Percentiles rank a stretch among this genome's conserved stretches.
phyloP scores from a whole-genome alignment of 2,113 vertebrate species.

The Forbesichthys papilliferus region DNA sequence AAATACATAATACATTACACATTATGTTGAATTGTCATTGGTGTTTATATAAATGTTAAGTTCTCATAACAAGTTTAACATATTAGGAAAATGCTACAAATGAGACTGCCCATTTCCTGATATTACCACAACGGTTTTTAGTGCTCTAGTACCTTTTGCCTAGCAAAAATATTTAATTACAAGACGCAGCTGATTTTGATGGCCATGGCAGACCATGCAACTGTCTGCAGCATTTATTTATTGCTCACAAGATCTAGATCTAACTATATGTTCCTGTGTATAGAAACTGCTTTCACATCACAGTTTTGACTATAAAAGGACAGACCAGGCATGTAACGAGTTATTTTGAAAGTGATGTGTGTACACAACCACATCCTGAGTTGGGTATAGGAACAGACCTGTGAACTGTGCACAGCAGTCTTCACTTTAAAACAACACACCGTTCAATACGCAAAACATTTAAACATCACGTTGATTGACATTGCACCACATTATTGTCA shows the following conservation, averaged over 20 bases:
- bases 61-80: no score
- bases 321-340: constrained; percentile 47
- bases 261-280: constrained; percentile 3
- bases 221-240: neutral
- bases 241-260: no score
- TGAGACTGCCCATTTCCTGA: constrained; percentile 21
- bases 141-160: neutral
- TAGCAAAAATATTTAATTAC: no score
- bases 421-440: constrained; percentile 30
- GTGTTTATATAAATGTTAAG: no score
- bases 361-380: constrained; percentile 74
- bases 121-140: constrained; percentile 12
- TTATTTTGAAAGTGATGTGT: constrained; percentile 66
- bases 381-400: constrained; percentile 34
- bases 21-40: no score
- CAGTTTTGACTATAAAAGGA: constrained; percentile 75
- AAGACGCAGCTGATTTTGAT: no score
- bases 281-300: constrained; percentile 8
- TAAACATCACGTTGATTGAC: no score
- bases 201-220: no score
- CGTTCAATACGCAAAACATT: neutral
- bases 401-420: constrained; percentile 9
- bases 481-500: no score
- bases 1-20: no score
- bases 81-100: neutral